These are phyloP conservation scores for Bombus consobrinus DNA, from an alignment of 1,140 invertebrate species.

Conservation along the genomic window DNA sequence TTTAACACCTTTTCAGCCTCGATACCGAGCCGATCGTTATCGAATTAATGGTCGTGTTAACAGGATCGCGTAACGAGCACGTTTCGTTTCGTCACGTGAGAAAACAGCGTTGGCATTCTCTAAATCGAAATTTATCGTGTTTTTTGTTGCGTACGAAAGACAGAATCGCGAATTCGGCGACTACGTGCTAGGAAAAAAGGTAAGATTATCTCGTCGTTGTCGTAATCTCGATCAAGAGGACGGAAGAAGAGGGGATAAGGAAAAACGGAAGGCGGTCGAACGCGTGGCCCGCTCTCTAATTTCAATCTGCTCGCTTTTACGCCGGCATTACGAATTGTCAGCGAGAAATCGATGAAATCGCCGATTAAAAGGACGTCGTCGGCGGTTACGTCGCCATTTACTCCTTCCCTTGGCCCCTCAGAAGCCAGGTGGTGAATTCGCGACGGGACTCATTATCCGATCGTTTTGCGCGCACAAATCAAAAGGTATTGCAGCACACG, in stretches of 20 bases:
- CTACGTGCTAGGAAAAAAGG: no score
- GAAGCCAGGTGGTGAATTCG: background rate
- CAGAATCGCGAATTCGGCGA: background rate
- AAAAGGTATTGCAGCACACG: background rate
- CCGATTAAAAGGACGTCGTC: background rate
- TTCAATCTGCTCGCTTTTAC: background rate
- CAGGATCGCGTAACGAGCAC: background rate
- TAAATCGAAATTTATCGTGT: background rate
- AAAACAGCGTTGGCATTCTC: background rate
- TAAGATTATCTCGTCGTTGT: background rate
- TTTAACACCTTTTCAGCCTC: background rate
- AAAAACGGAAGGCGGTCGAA: no score
- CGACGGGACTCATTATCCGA: constrained; percentile 4
- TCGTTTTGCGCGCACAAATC: constrained; percentile 18
- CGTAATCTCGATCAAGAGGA: background rate
- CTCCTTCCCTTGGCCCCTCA: background rate
- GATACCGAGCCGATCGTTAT: background rate
- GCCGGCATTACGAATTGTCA: background rate
- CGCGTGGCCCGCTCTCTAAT: background rate
- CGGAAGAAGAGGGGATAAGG: accelerated
- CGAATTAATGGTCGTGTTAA: background rate
- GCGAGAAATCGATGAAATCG: background rate
- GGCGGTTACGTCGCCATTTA: background rate
- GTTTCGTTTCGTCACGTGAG: background rate
- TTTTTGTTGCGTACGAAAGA: background rate